These are phyloP conservation scores for Mirounga angustirostris DNA, from an alignment of 2,113 vertebrate species.

Conservation along the genomic window DNA sequence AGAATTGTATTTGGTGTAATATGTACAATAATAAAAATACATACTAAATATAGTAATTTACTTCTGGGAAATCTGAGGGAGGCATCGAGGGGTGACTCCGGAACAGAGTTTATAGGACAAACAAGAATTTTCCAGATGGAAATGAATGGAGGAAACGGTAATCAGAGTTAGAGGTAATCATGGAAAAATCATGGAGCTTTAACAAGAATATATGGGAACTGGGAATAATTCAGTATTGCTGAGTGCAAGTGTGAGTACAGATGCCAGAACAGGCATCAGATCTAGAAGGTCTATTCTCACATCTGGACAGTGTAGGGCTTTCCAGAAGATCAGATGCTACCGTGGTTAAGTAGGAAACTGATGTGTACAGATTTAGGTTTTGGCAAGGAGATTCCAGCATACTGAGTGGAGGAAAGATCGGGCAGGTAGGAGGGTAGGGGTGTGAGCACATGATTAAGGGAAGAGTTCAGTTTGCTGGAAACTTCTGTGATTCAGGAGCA, in stretches of 20 bases:
- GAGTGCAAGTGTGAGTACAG: not conserved
- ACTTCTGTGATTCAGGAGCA: not conserved
- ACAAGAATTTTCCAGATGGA: not conserved
- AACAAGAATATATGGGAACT: not conserved
- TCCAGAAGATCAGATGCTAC: not conserved
- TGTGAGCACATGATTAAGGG: not conserved
- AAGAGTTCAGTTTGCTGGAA: not conserved
- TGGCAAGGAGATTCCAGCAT: not conserved
- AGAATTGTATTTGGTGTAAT: not conserved
- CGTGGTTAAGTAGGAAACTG: not conserved
- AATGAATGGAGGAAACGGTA: not conserved
- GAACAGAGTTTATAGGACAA: not conserved
- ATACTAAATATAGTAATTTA: not conserved
- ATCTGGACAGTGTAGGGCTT: not conserved
- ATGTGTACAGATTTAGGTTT: not conserved
- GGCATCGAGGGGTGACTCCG: not conserved
- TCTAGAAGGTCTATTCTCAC: not conserved
- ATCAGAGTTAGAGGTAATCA: not conserved
- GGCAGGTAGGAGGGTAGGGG: not conserved
- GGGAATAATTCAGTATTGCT: not conserved
- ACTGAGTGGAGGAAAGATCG: not conserved
- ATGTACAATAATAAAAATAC: not conserved
- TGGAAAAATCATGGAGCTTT: not conserved
- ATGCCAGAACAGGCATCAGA: rapidly evolving
- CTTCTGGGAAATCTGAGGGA: not conserved